phyloP scores from a whole-genome alignment of 2,888 invertebrate genomes.

The Philonicus albiceps region DNA sequence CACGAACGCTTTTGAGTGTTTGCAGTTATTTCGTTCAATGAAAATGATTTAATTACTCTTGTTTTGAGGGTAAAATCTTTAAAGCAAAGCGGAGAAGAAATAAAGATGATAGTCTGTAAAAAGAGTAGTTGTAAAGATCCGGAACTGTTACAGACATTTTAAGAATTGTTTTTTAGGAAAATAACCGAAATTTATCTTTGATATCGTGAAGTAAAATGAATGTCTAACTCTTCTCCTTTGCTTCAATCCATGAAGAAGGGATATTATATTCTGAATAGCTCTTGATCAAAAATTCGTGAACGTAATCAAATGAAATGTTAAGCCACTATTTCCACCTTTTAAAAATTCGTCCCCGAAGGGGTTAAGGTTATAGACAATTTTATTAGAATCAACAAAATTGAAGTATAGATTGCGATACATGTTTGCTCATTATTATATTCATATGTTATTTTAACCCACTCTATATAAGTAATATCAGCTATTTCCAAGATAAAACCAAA shows the following conservation, averaged over 20 bases:
- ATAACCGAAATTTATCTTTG: neutral
- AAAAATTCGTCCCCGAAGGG: no score
- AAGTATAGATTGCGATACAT: no score
- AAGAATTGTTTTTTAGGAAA: neutral
- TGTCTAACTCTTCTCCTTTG: no score
- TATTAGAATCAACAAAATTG: no score
- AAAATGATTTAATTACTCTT: neutral
- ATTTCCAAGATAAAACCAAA: neutral
- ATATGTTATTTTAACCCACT: no score
- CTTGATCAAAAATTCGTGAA: no score
- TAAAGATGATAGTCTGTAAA: neutral
- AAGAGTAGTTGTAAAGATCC: neutral
- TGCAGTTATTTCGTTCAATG: neutral
- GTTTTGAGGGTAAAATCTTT: neutral
- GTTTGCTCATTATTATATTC: no score
- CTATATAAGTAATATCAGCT: neutral
- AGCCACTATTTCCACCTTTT: no score
- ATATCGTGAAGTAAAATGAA: neutral
- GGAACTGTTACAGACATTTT: neutral
- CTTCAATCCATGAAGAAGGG: no score
- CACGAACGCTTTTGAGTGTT: neutral
- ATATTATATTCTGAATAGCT: no score
- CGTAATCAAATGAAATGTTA: no score
- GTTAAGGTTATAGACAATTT: no score
- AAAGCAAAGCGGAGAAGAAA: neutral